Base-by-base conservation (phyloP, 2,113 vertebrate genomes). In the Callocephalon fimbriatum region DNA sequence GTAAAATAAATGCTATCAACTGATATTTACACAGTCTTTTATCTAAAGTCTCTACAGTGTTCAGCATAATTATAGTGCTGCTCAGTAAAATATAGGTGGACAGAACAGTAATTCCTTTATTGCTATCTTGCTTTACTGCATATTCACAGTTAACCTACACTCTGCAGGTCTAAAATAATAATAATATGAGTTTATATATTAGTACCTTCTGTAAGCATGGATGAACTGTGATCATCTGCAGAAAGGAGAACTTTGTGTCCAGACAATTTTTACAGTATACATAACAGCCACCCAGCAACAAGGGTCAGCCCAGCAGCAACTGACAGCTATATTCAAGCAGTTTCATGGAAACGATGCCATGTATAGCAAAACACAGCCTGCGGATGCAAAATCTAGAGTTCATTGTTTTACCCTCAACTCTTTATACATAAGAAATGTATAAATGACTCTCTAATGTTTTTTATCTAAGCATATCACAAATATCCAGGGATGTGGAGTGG, bases 1-100 rank as follows among this genome's bases (percentile, higher is more conserved):
- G 76, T 68, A 91, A 95, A 96, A 95, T 71, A 92, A 96, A 92
- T 56, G 42, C 35, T 89, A 93, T 91, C 65, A 86, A 78, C 15
- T 35, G 65, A 72, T 87, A 91, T 54, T 96, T 85, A 71, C 44
- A 26, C 32, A 56, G 67, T 9, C 26, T 86, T 90, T 86, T 61
- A 94, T 54, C 32, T 74, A 17, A 91, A 83, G 56, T 59, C 35
- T 77, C 47, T 66, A 19, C 21, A 37, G 35, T 48, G 18, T 48
- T 95, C 44, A 58, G 37, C 51, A 45, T 84, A 92, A 84, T 92
- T 93, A 75, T 13, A 91, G 47, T 58, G 48, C 59, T 71, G 35
- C 53, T 91, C 72, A 91, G 65, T 8, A 68, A 86, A 84, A 72
- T 45, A 89, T 2, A 96, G 73, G 76, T 89, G 86, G 75, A 75